These are phyloP conservation scores for Alloscopus bannaensis DNA, from an alignment of 2,888 invertebrate genomes.

Conservation along the genomic window DNA sequence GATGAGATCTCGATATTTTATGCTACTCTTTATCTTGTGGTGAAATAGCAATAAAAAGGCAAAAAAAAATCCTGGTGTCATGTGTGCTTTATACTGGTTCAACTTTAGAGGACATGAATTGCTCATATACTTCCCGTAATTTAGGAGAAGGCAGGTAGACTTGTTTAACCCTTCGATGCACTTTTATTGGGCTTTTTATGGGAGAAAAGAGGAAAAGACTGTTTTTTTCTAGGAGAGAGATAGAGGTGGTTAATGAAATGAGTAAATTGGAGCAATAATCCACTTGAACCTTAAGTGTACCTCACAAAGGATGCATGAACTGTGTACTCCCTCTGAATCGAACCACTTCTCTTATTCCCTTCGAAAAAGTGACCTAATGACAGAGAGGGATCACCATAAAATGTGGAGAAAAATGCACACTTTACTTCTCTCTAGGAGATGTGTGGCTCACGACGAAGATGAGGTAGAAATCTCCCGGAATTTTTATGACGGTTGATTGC, in stretches of 20 bases:
- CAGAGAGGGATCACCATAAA: background rate
- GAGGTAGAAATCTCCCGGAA: constrained; percentile 56
- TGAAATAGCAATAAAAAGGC: constrained; percentile 21
- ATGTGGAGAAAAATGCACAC: background rate
- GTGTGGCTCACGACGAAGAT: constrained; percentile 39
- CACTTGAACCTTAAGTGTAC: constrained; percentile 20
- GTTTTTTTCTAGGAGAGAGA: background rate
- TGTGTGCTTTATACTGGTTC: background rate
- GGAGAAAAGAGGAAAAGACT: background rate
- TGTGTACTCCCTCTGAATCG: no score
- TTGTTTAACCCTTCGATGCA: background rate
- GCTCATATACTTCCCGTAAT: constrained; percentile 46
- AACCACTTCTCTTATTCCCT: no score
- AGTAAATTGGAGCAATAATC: constrained; percentile 58
- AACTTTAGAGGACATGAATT: constrained; percentile 18
- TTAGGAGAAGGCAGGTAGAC: background rate
- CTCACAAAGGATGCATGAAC: no score
- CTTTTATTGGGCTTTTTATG: background rate
- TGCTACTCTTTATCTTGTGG: constrained; percentile 25
- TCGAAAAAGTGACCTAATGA: constrained; percentile 27
- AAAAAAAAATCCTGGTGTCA: background rate
- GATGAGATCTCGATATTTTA: background rate
- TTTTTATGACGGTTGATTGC: constrained; percentile 68
- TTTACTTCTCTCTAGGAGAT: background rate
- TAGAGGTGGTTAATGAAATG: constrained; percentile 49